Base-by-base conservation (phyloP, 2,113 vertebrate species). In the Scomber japonicus region DNA sequence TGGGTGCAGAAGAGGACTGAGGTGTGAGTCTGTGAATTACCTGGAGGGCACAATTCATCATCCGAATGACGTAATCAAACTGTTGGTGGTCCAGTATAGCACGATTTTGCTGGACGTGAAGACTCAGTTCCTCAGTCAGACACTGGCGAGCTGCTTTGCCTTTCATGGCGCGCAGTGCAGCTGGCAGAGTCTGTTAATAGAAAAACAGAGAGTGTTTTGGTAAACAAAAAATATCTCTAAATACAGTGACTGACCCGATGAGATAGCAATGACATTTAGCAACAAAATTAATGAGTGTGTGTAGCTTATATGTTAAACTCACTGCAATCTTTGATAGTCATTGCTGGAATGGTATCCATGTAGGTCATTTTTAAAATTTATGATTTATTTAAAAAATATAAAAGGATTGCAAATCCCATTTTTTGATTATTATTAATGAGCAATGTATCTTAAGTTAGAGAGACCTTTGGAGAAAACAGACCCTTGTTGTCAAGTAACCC, bases 21-120 rank as follows among this genome's bases (percentile, higher is more conserved):
- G 13, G 1, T 35, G 16, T 46, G 35, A 62, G 19, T 14, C 24
- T 56, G 61, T 40, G 27, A 57, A 17, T 95, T 67, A 99, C 98
- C 97, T 99, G 98, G 24, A 99, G 92, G 55, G 97, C 96, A 86
- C 98, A 99, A 90, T 99, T 99, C 95, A 99, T 99, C 97, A 99
- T 97, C 59, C 97, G 95, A 80, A 99, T 94, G 21, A 97, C 92
- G 87, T 99, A 97, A 92, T 99, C 98, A 64, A 99, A 99, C 93
- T 99, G 98, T 48, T 99, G 97, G 84, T 99, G 98, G 90, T 99
- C 98, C 91, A 99, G 84, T 72, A 99, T 98, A 21, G 97, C 97
- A 1, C 98, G 95, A 83, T 99, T 99, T 70, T 99, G 97, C 84
- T 98, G 97, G 2, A 98, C 97, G 0, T 98, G 98, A 14, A 96